phyloP scores from a whole-genome alignment of 2,113 vertebrate species.

The Pituophis catenifer region DNA sequence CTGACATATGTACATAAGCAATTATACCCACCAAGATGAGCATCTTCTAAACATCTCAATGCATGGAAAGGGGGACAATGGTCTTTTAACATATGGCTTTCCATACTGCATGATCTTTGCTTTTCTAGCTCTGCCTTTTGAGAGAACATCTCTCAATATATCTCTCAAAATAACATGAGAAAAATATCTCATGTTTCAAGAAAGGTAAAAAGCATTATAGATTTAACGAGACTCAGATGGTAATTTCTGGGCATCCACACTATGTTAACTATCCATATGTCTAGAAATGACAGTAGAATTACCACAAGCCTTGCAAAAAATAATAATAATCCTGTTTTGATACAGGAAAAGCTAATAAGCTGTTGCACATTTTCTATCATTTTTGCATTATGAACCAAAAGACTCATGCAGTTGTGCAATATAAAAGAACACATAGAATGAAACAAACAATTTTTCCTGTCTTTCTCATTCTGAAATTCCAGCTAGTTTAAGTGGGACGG shows the following conservation, averaged over 20 bases:
- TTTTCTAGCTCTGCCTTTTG: neutral
- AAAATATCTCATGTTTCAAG: neutral
- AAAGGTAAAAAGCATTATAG: neutral
- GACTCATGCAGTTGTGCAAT: neutral
- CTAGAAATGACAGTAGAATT: neutral
- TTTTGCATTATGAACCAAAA: neutral
- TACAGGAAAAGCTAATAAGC: neutral
- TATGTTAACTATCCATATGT: neutral
- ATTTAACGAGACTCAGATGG: neutral
- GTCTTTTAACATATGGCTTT: neutral
- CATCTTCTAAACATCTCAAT: neutral
- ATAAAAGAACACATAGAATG: neutral
- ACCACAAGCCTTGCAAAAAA: neutral
- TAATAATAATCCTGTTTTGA: neutral
- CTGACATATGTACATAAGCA: neutral
- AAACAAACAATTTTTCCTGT: neutral
- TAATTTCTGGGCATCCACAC: neutral
- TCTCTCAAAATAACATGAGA: neutral
- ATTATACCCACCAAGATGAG: neutral
- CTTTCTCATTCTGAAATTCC: neutral
- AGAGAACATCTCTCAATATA: neutral
- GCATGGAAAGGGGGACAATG: neutral
- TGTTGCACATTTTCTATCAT: neutral
- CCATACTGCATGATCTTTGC: neutral
- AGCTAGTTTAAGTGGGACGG: neutral